Evolutionary conservation across 2,113 vertebrate species (phyloP).

Genomic region (Chloroceryle aenea): DNA sequence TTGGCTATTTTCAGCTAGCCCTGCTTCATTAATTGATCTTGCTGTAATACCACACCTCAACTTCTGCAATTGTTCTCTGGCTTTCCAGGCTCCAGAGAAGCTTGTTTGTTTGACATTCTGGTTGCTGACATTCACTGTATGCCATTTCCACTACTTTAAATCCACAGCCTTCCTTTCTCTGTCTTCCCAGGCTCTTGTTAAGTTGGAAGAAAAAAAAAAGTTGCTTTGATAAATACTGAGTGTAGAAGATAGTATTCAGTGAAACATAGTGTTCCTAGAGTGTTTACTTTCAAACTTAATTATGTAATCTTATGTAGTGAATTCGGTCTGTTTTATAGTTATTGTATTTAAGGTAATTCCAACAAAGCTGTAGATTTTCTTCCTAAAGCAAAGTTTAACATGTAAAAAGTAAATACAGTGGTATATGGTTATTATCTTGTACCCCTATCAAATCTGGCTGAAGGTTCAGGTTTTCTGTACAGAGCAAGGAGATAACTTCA

Average conservation of each 20-base stretch:
- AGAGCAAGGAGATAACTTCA: conserved; percentile 72
- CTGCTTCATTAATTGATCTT: conserved; percentile 26
- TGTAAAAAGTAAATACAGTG: conserved; percentile 12
- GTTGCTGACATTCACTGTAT: background rate
- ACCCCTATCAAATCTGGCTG: conserved; percentile 70
- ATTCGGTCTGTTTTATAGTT: background rate
- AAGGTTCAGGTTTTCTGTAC: conserved; percentile 57
- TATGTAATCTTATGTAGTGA: background rate
- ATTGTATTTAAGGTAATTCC: background rate
- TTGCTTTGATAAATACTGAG: background rate
- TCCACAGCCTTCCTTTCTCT: background rate
- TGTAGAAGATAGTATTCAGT: background rate
- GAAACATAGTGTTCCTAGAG: background rate
- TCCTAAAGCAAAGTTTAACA: background rate
- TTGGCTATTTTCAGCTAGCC: background rate
- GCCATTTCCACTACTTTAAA: background rate
- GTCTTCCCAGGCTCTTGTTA: background rate
- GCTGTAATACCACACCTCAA: conserved; percentile 10
- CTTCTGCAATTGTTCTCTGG: conserved; percentile 13
- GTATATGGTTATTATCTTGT: conserved; percentile 64
- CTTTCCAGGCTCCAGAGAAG: background rate
- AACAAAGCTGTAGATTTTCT: background rate
- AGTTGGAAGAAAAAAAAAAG: background rate
- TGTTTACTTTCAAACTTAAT: background rate
- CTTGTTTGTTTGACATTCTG: background rate